Conservation (phyloP, 2,113 vertebrate genomes). For the Chaenocephalus aceratus region DNA sequence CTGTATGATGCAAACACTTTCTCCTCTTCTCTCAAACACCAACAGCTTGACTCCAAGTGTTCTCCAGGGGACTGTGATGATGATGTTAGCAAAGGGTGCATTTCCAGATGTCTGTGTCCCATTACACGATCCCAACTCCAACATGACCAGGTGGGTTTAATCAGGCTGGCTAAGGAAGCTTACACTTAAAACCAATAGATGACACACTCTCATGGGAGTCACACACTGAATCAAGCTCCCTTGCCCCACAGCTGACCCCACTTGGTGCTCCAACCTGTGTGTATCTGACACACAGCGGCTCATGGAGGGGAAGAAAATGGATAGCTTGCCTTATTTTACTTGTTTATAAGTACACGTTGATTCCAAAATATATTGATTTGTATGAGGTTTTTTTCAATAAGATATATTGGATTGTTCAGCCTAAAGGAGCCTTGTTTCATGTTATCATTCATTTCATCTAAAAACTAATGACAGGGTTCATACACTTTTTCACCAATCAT, state of each 20-base stretch:
- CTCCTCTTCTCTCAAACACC: conserved; percentile 6
- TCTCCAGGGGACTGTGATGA: not conserved
- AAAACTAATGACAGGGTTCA: too few relatives aligned
- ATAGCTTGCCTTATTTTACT: not conserved
- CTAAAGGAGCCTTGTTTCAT: not conserved
- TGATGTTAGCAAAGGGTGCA: conserved; percentile 2
- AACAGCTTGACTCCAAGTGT: conserved; percentile 1
- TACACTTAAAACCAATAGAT: not conserved
- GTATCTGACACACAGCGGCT: not conserved
- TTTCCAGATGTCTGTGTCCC: conserved; percentile 62
- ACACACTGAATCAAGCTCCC: conserved; percentile 5
- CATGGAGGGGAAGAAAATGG: not conserved
- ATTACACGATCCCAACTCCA: conserved; percentile 23
- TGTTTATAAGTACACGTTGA: too few relatives aligned
- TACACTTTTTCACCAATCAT: too few relatives aligned
- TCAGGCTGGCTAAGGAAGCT: conserved; percentile 12
- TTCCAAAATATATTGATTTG: too few relatives aligned
- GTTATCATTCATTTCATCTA: not conserved
- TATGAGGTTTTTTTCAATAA: not conserved
- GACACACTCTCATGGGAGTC: conserved; percentile 9
- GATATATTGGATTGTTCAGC: not conserved
- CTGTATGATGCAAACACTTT: not conserved
- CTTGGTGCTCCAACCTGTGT: conserved; percentile 38
- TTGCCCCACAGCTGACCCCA: conserved; percentile 53
- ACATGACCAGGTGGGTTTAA: conserved; percentile 29